A percentile compares a stretch with the other conserved stretches of the same genome.
Conservation (phyloP, 2,797 vertebrate species). For the Garrulus glandarius region DNA sequence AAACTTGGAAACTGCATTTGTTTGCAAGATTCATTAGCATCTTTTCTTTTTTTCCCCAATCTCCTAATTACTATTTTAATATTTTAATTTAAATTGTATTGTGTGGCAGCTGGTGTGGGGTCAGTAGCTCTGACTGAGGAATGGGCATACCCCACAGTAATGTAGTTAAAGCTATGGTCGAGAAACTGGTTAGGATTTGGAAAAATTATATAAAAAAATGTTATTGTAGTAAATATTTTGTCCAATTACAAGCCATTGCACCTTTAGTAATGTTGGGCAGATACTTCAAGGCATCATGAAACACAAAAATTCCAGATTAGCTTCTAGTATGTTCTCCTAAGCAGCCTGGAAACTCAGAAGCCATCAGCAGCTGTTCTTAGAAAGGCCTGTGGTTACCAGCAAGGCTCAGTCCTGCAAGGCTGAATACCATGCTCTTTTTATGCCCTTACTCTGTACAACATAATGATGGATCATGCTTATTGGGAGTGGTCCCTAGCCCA, state of each 20-base stretch:
- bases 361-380: background rate
- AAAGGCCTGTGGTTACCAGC: background rate
- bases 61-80: background rate
- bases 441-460: background rate
- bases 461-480: background rate
- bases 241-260: background rate
- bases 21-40: background rate
- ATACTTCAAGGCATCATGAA: background rate
- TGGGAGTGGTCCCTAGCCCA: background rate
- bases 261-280: background rate
- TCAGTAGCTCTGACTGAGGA: too few relatives aligned
- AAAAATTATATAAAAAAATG: background rate
- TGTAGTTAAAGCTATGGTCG: background rate
- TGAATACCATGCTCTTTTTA: background rate
- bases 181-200: background rate
- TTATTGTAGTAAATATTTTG: background rate
- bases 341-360: background rate
- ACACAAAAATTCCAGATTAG: background rate
- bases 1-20: background rate
- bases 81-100: background rate
- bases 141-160: too few relatives aligned
- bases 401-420: background rate
- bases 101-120: too few relatives aligned
- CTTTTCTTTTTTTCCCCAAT: rapidly evolving
- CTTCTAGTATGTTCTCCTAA: background rate